These are phyloP conservation scores for Brachymystax lenok DNA, from an alignment of 2,797 vertebrate species.

Conservation along the genomic window DNA sequence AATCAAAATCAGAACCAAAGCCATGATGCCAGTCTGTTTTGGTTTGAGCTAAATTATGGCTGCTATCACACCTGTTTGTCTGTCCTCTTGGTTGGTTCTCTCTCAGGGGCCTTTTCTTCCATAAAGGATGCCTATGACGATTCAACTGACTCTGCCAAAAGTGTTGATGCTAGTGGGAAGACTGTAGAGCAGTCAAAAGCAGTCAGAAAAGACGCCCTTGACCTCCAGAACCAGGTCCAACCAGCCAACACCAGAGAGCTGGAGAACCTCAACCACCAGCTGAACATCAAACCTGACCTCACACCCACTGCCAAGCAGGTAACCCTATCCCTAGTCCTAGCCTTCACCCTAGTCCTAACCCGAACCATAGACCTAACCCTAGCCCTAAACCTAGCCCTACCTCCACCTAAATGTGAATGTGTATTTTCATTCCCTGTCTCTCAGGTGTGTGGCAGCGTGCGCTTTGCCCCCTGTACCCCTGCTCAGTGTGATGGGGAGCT, in stretches of 20 bases:
- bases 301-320: constrained; percentile 87
- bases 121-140: constrained; percentile 75
- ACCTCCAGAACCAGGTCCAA: constrained; percentile 60
- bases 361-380: neutral
- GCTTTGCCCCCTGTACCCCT: constrained; percentile 79
- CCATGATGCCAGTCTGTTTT: neutral
- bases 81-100: neutral
- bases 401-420: neutral
- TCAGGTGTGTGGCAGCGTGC: constrained; percentile 85
- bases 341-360: neutral
- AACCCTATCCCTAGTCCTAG: neutral
- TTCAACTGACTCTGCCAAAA: constrained; percentile 74
- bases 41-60: neutral
- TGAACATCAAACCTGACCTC: constrained; percentile 81
- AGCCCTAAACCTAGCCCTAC: neutral
- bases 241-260: constrained; percentile 69
- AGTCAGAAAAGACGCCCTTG: constrained; percentile 40
- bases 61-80: neutral
- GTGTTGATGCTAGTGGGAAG: constrained; percentile 36
- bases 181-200: constrained; percentile 66
- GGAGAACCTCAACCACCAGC: constrained; percentile 66
- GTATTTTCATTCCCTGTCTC: neutral
- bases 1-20: neutral
- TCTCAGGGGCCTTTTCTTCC: constrained; percentile 73
- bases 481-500: constrained; percentile 77